Conservation (phyloP, 2,888 invertebrate genomes). For the Ormyrus thymus region DNA sequence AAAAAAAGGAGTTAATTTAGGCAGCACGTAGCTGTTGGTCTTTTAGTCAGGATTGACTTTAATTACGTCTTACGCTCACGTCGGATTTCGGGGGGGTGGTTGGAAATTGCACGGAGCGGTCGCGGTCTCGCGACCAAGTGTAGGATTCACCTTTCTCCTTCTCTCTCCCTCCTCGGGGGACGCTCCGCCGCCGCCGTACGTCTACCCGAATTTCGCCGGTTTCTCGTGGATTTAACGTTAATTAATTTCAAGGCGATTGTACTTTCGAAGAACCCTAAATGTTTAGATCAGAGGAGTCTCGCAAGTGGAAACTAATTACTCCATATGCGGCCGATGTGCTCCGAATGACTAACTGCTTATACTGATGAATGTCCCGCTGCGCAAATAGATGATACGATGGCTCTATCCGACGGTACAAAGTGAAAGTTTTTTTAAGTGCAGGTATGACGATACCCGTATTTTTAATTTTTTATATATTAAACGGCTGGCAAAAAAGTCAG, state of each 20-base stretch:
- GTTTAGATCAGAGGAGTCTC: conserved; percentile 30
- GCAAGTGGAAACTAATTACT: conserved; percentile 36
- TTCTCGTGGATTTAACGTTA: conserved; percentile 62
- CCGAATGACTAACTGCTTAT: background rate
- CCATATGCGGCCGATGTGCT: background rate
- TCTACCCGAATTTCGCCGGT: conserved; percentile 57
- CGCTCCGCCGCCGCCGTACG: conserved; percentile 26
- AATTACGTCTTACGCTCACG: conserved; percentile 60
- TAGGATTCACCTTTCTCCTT: conserved; percentile 32
- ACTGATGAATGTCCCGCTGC: background rate
- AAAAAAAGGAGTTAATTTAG: conserved; percentile 5
- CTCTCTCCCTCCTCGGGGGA: conserved; percentile 55
- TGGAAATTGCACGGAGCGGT: conserved; percentile 35
- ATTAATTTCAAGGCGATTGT: conserved; percentile 62
- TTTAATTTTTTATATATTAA: too few species aligned
- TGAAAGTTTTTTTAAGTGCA: too few species aligned
- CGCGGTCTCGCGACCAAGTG: conserved; percentile 41
- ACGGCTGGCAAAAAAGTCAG: too few species aligned
- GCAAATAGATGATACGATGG: too few species aligned
- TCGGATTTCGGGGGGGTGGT: conserved; percentile 39
- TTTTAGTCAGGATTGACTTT: conserved; percentile 54
- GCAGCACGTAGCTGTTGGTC: conserved; percentile 14
- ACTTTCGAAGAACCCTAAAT: conserved; percentile 33
- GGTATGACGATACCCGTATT: too few species aligned
- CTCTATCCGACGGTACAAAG: too few species aligned